A percentile compares a stretch with the other conserved stretches of the same genome.
phyloP scores from a whole-genome alignment of 2,113 vertebrate genomes.

The Brevimyrus niger region DNA sequence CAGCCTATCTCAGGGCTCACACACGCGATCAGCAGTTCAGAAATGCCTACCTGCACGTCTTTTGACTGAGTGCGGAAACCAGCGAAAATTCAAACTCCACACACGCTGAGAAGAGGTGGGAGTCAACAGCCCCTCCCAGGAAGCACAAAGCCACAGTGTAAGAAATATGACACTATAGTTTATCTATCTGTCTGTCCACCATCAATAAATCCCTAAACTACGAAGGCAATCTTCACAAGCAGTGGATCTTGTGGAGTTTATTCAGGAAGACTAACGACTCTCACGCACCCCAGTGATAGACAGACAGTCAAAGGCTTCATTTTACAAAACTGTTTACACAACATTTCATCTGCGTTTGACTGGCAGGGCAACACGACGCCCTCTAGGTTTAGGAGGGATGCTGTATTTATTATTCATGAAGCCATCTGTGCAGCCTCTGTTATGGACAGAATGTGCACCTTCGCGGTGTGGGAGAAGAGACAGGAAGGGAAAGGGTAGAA shows the following conservation, averaged over 20 bases:
- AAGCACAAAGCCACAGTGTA: not conserved
- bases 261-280: not conserved
- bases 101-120: not conserved
- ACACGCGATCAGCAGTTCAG: not conserved
- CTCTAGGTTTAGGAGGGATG: not conserved
- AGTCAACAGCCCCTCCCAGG: not conserved
- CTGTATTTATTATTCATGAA: not conserved
- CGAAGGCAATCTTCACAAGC: not conserved
- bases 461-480: not conserved
- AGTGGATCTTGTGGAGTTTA: not conserved
- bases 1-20: not conserved
- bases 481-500: not conserved
- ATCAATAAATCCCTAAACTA: not conserved
- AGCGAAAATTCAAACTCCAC: not conserved
- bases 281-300: not conserved
- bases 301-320: not conserved
- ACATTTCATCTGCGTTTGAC: not conserved
- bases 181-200: not conserved
- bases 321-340: not conserved
- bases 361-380: not conserved
- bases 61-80: not conserved
- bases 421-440: not conserved
- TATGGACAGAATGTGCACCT: not conserved
- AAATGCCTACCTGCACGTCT: not conserved
- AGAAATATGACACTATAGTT: not conserved